Base-by-base conservation (phyloP, 2,113 vertebrate species). In the Thunnus thynnus region DNA sequence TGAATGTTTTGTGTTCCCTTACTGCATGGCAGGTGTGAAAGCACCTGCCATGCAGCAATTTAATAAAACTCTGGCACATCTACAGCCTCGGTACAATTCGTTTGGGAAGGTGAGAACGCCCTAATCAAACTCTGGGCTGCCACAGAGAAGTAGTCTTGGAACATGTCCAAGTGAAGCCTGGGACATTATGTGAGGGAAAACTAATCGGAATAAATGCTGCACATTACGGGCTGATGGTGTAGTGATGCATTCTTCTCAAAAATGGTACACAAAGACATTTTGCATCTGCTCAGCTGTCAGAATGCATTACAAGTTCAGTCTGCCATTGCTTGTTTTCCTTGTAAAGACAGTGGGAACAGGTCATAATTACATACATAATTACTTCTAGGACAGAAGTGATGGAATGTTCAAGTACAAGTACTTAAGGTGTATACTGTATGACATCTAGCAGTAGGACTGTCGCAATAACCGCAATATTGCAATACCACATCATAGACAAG, bases 1-100 rank as follows among this genome's bases (percentile, higher is more conserved):
- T 58, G 13, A 67, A n/a, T 30, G 9, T 14, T 78, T 7, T 48
- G 47, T 56, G n/a, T 65, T 67, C 46, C 50, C 16, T 51, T 50
- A 58, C 60, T 71, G 17, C 67, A 5, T 25, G 18, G 16, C 65
- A 72, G 68, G 61, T 72, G 62, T 5, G 27, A 32, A 44, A 13
- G 30, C 44, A 56, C 52, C 69, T 84, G 69, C 13, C 46, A 7
- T 3, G 46, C 50, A 27, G 36, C 54, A 72, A 69, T 18, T 36
- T 13, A 83, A 70, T 63, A 58, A 70, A 77, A 78, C 66, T 32
- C 65, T 30, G 27, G 44, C 77, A 82, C 72, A 73, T 75, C 69
- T 36, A 67, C 72, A 67, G 1, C 70, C 22, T 66, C 1, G 1
- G 25, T 48, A 17, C 57, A 57, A 25, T 54, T 67, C 1, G 46